Evolutionary conservation across 30 jellyfish, hydroid and myxozoan species (phyloP), one percentile per base, ranked within the genome.

Genomic region (Mastigias papua): DNA sequence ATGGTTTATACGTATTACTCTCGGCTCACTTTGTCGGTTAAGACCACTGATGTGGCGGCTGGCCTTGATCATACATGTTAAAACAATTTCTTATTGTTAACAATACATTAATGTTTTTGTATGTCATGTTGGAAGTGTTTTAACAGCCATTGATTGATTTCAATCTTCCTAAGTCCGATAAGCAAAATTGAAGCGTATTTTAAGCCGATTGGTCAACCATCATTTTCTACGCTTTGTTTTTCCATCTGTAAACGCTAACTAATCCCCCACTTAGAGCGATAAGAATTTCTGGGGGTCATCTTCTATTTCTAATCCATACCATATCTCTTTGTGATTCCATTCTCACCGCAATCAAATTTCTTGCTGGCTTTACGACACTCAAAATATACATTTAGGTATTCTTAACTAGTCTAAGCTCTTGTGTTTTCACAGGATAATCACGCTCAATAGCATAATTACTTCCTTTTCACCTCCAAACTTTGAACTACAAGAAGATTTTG

Each of bases 271-370:
- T 60, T 85, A 85, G 72, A 74, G 58, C 83, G 94, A 72, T 85
- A 85, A 85, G 77, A 66, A 19, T 70, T 85, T 58, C 94, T 85
- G 94, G 88, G 94, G 94, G 84, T 85, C 94, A 57, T 74, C 82
- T 29, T 2, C 86, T 42, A 42, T 70, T 73, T 74, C 77, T 85
- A 31, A 73, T 63, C 94, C 60, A 50, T 83, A 16, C 73, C 57
- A 63, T 31, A 69, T 60, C 72, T 48, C 67, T 60, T 60, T 46
- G 66, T 72, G 94, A 85, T 73, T 85, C 94, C 58, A 65, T 85
- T 85, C 94, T 85, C 94, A 85, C 94, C 88, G 58, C 80, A 42
- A 85, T 85, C 88, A 85, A 25, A 25, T 33, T 51, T 58, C 13
- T 32, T 69, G 83, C 63, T 49, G 42, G 65, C 35, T 49, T 72